Conservation (phyloP, 92 coral and sea anemone species). For the Epizoanthus illoricatus region DNA sequence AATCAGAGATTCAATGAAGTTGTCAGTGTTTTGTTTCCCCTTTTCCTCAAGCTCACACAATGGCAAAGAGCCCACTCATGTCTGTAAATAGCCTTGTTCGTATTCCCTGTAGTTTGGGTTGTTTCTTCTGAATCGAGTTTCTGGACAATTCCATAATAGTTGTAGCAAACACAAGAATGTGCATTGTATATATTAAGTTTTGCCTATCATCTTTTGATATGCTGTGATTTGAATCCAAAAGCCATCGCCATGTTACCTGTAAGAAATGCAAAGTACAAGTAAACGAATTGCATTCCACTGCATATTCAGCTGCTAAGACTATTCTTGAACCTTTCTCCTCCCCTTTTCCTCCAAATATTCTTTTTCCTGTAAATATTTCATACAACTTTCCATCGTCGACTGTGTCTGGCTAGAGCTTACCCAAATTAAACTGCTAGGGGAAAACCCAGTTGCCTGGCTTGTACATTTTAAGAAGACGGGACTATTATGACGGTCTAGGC, state of each 20-base stretch:
- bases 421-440: slow-evolving; percentile 48
- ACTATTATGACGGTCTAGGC: slow-evolving; percentile 59
- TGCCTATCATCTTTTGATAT: slow-evolving; percentile 49
- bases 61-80: slow-evolving; percentile 51
- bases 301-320: slow-evolving; percentile 39
- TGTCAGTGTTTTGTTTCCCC: slow-evolving; percentile 71
- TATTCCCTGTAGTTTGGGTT: slow-evolving; percentile 32
- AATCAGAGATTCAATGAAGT: slow-evolving; percentile 61
- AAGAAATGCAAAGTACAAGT: slow-evolving; percentile 58
- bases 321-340: slow-evolving; percentile 44
- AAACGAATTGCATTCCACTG: slow-evolving; percentile 51
- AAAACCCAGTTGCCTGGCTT: slow-evolving; percentile 50
- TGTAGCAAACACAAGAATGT: slow-evolving; percentile 59
- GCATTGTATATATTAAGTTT: slow-evolving; percentile 45
- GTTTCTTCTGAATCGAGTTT: slow-evolving; percentile 35
- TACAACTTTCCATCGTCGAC: slow-evolving; percentile 8
- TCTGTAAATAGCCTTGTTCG: slow-evolving; percentile 41
- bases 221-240: slow-evolving; percentile 47
- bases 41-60: slow-evolving; percentile 37
- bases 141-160: slow-evolving; percentile 33
- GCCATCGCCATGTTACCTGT: slow-evolving; percentile 63
- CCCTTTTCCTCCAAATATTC: slow-evolving; percentile 57
- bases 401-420: slow-evolving; percentile 52
- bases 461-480: slow-evolving; percentile 56
- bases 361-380: slow-evolving; percentile 14